Conservation (phyloP, 2,888 invertebrate species). For the Amiota communis region DNA sequence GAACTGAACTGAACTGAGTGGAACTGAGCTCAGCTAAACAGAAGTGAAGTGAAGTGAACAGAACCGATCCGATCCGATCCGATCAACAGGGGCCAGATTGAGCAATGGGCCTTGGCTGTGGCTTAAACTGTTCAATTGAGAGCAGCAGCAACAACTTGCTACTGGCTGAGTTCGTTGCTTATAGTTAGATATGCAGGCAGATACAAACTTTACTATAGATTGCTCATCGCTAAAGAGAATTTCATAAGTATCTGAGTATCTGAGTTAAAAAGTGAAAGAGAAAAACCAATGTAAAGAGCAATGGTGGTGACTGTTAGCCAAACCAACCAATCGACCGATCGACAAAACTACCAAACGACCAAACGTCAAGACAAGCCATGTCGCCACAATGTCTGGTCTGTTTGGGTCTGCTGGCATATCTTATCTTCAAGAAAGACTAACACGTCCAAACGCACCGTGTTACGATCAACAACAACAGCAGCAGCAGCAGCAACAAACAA, state of each 20-base stretch:
- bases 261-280: neutral
- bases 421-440: conserved; percentile 47
- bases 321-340: neutral
- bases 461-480: conserved; percentile 42
- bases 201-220: neutral
- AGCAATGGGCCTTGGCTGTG: conserved; percentile 22
- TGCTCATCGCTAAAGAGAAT: neutral
- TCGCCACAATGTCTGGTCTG: conserved; percentile 71
- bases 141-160: neutral
- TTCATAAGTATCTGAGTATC: neutral
- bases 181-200: conserved; percentile 1
- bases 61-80: conserved; percentile 38
- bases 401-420: conserved; percentile 62
- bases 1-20: neutral
- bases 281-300: neutral
- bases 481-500: conserved; percentile 34
- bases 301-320: neutral
- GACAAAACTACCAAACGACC: neutral
- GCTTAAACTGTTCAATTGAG: neutral
- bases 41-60: neutral
- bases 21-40: conserved; percentile 2
- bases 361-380: conserved; percentile 43
- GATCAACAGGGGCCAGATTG: conserved; percentile 54
- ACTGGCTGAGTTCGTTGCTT: neutral
- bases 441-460: conserved; percentile 33